Evolutionary conservation across 2,113 vertebrate genomes (phyloP).

Genomic region (Mormoops blainvillei): DNA sequence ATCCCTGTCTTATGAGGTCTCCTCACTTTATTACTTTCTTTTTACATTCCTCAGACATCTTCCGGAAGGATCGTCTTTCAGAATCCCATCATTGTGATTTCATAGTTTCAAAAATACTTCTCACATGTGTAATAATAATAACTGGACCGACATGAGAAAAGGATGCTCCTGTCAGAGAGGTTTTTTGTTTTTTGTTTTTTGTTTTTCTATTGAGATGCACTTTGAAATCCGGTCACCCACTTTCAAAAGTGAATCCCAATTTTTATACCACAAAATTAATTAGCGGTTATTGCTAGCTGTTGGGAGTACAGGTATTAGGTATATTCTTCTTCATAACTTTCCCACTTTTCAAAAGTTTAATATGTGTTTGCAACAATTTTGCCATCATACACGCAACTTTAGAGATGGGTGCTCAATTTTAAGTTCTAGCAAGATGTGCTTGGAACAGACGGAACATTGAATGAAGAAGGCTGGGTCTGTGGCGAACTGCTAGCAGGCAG

Average conservation of each 20-base stretch:
- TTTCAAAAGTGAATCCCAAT: conserved; percentile 19
- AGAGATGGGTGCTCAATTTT: background rate
- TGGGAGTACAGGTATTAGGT: conserved; percentile 18
- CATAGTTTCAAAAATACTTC: conserved; percentile 38
- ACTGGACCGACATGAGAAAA: background rate
- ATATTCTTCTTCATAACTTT: background rate
- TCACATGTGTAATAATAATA: background rate
- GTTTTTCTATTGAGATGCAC: background rate
- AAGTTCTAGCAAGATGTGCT: background rate
- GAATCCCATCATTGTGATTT: conserved; percentile 12
- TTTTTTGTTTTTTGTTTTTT: no score
- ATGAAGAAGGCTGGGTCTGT: background rate
- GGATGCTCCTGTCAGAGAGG: background rate
- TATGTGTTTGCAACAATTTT: background rate
- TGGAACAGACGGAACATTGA: background rate
- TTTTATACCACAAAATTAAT: conserved; percentile 37
- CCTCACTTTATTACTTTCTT: background rate
- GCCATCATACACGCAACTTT: background rate
- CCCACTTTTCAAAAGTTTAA: background rate
- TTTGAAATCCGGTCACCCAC: conserved; percentile 30
- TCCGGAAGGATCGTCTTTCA: background rate
- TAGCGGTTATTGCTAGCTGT: background rate
- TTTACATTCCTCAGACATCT: background rate
- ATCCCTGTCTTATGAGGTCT: background rate
- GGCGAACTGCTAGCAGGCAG: background rate